Conservation (phyloP, 2,888 invertebrate genomes). For the Nebria brevicollis region DNA sequence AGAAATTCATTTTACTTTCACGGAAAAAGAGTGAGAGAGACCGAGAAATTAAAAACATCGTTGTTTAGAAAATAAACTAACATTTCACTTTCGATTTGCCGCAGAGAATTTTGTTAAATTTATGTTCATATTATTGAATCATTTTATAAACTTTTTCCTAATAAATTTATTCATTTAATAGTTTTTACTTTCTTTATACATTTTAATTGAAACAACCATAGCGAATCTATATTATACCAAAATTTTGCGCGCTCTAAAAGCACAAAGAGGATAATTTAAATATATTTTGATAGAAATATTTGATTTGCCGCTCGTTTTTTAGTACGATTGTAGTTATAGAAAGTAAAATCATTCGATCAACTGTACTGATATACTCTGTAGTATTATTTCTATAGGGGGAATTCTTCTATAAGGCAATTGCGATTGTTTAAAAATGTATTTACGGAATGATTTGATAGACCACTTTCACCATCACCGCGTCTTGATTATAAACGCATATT, state of each 20-base stretch:
- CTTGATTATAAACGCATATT: neutral
- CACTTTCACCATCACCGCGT: neutral
- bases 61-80: neutral
- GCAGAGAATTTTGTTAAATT: neutral
- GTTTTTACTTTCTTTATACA: conserved; percentile 7
- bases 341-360: neutral
- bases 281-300: neutral
- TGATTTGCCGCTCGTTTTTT: neutral
- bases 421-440: neutral
- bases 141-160: conserved; percentile 29
- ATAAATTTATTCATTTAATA: conserved; percentile 17
- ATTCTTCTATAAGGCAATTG: neutral
- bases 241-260: neutral
- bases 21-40: neutral
- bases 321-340: neutral
- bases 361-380: neutral
- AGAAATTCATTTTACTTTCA: conserved; percentile 1
- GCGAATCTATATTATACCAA: neutral
- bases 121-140: conserved; percentile 25
- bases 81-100: neutral
- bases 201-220: conserved; percentile 15
- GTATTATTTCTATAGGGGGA: neutral
- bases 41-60: neutral
- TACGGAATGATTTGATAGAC: neutral
- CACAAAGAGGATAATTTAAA: neutral